Evolutionary conservation across 2,888 invertebrate genomes (phyloP).

Genomic region (Lumbricus terrestris): DNA sequence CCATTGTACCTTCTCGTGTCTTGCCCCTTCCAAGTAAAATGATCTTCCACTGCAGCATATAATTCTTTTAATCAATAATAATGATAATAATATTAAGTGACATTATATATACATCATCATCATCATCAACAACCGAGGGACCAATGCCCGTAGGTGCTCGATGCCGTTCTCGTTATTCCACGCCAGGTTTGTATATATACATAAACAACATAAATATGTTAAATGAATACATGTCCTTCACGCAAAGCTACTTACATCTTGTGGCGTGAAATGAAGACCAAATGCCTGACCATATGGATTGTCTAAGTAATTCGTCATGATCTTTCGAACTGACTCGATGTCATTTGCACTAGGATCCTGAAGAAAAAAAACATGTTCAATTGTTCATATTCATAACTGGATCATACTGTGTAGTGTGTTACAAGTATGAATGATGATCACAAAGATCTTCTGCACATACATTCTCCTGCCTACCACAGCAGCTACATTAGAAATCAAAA

Average conservation of each 20-base stretch:
- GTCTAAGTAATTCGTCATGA: constrained; percentile 27
- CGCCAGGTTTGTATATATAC: too few species aligned
- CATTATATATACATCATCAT: too few species aligned
- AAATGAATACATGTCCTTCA: background rate
- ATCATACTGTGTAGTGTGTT: background rate
- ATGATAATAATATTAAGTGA: too few species aligned
- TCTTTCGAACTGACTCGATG: constrained; percentile 62
- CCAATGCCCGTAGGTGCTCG: too few species aligned
- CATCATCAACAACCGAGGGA: too few species aligned
- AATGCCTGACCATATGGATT: constrained; percentile 22
- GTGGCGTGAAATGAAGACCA: constrained; percentile 19
- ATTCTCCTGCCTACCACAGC: background rate
- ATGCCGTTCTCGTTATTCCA: too few species aligned
- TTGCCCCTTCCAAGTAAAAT: too few species aligned
- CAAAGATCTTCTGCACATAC: background rate
- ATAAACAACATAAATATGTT: background rate
- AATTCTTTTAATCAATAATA: too few species aligned
- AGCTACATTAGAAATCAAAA: background rate
- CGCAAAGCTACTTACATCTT: constrained; percentile 19
- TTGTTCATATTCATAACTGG: background rate
- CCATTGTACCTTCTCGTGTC: too few species aligned
- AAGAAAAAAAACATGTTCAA: constrained; percentile 11
- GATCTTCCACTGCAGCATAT: too few species aligned
- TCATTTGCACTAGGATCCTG: constrained; percentile 43
- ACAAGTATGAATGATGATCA: background rate